These are phyloP conservation scores for Cataglyphis livida DNA, from an alignment of 2,888 invertebrate genomes.

Conservation along the genomic window DNA sequence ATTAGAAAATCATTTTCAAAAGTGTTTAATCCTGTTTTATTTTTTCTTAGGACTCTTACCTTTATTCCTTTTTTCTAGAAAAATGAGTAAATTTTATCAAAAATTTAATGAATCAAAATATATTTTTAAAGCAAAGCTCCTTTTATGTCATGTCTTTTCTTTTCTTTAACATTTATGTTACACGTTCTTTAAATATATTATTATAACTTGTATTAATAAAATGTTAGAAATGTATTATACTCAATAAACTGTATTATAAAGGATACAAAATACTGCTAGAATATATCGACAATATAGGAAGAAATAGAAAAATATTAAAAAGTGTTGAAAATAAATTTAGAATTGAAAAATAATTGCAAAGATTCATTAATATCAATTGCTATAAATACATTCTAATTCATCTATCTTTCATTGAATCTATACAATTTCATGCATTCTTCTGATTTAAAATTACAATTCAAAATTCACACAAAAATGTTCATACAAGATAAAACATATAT, in stretches of 20 bases:
- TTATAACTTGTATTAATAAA: not conserved
- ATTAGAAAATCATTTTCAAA: not conserved
- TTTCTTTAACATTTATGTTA: not conserved
- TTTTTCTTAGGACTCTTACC: not conserved
- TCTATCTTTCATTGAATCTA: not conserved
- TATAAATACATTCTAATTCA: not conserved
- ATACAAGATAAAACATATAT: slow-evolving; percentile 22
- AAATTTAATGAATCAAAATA: not conserved
- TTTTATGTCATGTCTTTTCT: not conserved
- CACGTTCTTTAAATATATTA: slow-evolving; percentile 2
- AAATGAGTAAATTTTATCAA: not conserved
- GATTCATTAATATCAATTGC: not conserved
- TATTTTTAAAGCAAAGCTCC: not conserved
- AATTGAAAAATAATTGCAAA: not conserved
- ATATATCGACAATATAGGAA: slow-evolving; percentile 40
- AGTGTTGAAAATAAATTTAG: not conserved
- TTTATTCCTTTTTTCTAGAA: not conserved
- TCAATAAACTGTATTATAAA: not conserved
- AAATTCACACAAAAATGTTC: slow-evolving; percentile 16
- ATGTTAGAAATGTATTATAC: not conserved
- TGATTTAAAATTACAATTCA: not conserved
- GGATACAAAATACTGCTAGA: slow-evolving; percentile 31
- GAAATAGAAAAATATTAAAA: slow-evolving; percentile 39
- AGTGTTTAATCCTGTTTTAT: not conserved
- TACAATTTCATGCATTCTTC: slow-evolving; percentile 31